Percentiles rank a stretch among this genome's conserved stretches.
phyloP scores from a whole-genome alignment of 1,140 invertebrate genomes.

The Melanaphis sacchari region DNA sequence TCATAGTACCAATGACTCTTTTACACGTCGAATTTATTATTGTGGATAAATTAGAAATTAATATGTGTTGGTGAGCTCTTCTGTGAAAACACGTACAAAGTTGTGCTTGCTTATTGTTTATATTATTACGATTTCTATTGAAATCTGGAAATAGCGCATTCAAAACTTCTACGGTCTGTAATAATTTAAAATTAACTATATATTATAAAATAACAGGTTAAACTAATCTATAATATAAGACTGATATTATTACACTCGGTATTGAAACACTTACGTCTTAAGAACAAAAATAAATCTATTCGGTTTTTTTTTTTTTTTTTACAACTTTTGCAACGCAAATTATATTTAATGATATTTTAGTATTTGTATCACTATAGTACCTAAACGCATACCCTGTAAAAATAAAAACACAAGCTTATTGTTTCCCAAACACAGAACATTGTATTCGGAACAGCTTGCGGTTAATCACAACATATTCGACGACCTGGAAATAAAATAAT shows the following conservation, averaged over 20 bases:
- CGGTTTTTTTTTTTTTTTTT: not conserved
- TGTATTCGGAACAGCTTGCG: not conserved
- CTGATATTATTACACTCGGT: not conserved
- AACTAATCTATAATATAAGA: not conserved
- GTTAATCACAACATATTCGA: not conserved
- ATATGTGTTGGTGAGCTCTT: too few relatives aligned
- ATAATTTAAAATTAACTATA: too few relatives aligned
- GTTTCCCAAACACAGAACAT: not conserved
- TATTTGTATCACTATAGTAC: not conserved
- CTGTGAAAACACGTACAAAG: too few relatives aligned
- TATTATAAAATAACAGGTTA: too few relatives aligned
- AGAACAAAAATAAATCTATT: not conserved
- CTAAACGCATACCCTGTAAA: not conserved
- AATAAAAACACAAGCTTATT: not conserved
- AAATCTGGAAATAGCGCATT: too few relatives aligned
- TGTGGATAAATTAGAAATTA: too few relatives aligned
- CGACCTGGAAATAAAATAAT: not conserved
- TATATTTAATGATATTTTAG: not conserved
- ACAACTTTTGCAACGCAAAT: not conserved
- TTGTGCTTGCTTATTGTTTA: too few relatives aligned
- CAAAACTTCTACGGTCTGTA: too few relatives aligned
- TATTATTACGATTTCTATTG: too few relatives aligned
- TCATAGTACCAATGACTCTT: too few relatives aligned
- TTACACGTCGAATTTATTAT: too few relatives aligned
- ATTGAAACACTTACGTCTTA: not conserved